These are phyloP conservation scores for Tetramorium simillimum DNA, from an alignment of 1,140 invertebrate genomes.

Conservation along the genomic window DNA sequence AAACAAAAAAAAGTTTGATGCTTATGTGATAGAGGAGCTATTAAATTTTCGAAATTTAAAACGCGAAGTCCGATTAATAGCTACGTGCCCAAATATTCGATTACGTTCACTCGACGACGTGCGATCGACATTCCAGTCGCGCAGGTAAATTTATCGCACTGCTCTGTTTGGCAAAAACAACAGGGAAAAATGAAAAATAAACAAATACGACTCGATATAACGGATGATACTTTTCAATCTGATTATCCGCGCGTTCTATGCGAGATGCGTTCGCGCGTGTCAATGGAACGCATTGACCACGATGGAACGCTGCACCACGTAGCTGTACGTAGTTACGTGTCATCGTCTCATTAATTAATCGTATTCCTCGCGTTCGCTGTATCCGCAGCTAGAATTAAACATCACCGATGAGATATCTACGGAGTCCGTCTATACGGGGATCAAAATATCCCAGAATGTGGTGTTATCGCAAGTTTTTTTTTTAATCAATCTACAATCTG, in stretches of 20 bases:
- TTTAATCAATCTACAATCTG: not conserved
- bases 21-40: not conserved
- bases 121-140: constrained; percentile 6
- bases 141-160: constrained; percentile 19
- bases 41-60: constrained; percentile 34
- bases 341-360: constrained; percentile 49
- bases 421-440: not conserved
- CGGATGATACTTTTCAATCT: constrained; percentile 20
- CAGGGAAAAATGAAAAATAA: constrained; percentile 39
- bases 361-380: not conserved
- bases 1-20: not conserved
- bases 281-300: constrained; percentile 18
- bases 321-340: not conserved
- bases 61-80: constrained; percentile 22
- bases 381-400: not conserved
- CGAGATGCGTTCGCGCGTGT: not conserved
- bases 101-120: not conserved
- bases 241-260: constrained; percentile 16
- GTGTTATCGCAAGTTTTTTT: not conserved
- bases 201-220: constrained; percentile 20
- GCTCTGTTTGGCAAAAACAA: constrained; percentile 34
- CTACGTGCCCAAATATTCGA: constrained; percentile 17
- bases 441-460: not conserved
- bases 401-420: not conserved
- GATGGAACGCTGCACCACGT: not conserved